These are phyloP conservation scores for Stegodyphus dumicola DNA, from an alignment of 1,140 invertebrate species.

Conservation along the genomic window DNA sequence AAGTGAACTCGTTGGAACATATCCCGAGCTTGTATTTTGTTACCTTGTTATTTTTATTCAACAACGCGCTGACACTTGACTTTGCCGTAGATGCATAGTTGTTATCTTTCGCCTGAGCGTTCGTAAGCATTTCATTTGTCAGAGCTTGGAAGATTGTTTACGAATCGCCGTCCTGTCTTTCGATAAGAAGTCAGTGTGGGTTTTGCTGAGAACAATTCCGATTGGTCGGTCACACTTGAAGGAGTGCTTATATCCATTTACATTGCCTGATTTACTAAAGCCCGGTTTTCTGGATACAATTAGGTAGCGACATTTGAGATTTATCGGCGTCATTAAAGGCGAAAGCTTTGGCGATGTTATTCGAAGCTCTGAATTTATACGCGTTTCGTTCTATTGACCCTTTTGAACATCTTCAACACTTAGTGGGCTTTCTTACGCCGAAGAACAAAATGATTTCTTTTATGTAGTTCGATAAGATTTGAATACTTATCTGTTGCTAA, in stretches of 20 bases:
- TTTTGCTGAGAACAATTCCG: neutral
- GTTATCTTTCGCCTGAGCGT: neutral
- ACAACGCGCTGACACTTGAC: too few species aligned
- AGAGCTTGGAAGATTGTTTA: neutral
- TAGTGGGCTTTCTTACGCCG: too few species aligned
- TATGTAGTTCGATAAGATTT: too few species aligned
- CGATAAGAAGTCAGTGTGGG: neutral
- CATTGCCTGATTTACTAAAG: neutral
- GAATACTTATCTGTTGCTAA: too few species aligned
- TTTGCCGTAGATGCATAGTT: too few species aligned
- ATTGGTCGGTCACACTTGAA: slow-evolving; percentile 11
- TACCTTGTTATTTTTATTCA: too few species aligned
- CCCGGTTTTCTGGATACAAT: slow-evolving; percentile 1
- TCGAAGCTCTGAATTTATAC: too few species aligned
- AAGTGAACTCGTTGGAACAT: too few species aligned
- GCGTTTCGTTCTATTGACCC: too few species aligned
- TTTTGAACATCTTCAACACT: too few species aligned
- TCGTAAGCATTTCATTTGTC: slow-evolving; percentile 33
- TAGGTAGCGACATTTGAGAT: slow-evolving; percentile 29
- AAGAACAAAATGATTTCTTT: too few species aligned
- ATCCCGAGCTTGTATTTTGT: too few species aligned
- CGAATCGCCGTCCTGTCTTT: neutral
- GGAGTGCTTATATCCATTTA: slow-evolving; percentile 37
- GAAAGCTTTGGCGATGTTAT: neutral
- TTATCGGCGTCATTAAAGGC: slow-evolving; percentile 15